Evolutionary conservation across 2,113 vertebrate species (phyloP), one percentile per base, ranked within the genome.

Genomic region (Mesoclemmys tuberculata): DNA sequence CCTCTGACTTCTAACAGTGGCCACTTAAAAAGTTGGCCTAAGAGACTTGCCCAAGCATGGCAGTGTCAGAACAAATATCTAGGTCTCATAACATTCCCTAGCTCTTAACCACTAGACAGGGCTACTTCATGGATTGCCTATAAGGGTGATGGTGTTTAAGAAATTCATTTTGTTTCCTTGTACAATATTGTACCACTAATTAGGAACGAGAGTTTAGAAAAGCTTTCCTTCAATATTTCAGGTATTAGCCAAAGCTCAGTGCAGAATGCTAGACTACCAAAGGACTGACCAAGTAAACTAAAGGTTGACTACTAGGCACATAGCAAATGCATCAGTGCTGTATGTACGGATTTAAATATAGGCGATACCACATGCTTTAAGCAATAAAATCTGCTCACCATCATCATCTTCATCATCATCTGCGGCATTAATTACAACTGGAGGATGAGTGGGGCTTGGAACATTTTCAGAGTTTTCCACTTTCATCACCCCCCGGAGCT

Each of bases 321-420:
- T 19, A 1, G 12, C 13, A 6, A 6, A 5, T 29, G 10, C 24
- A 38, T 19, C 1, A 22, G 0, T 0, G 8, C 26, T 51, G 91
- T 29, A 1, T 0, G 4, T 0, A 1, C 1, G 1, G 5, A 35
- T 13, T 58, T 7, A 13, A 71, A 38, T 38, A 21, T 22, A 22
- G 19, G 64, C 38, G 19, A 64, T 0, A 78, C 6, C 1, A 71
- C 31, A 84, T 0, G 8, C 2, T 77, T 41, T 14, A 26, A 4
- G 0, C 71, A 80, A 31, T 5, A 4, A 11, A 2, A 6, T 80
- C 90, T 71, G 7, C 97, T 95, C 98, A 98, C 99, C 99, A 89
- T 99, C 99, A 86, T 99, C 99, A 82, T 99, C 99, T 75, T 99
- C 99, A 10, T 99, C 99, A 51, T 99, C 99, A 87, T 99, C 99